phyloP scores from a whole-genome alignment of 2,888 invertebrate species.

The Drosophila paranaensis region DNA sequence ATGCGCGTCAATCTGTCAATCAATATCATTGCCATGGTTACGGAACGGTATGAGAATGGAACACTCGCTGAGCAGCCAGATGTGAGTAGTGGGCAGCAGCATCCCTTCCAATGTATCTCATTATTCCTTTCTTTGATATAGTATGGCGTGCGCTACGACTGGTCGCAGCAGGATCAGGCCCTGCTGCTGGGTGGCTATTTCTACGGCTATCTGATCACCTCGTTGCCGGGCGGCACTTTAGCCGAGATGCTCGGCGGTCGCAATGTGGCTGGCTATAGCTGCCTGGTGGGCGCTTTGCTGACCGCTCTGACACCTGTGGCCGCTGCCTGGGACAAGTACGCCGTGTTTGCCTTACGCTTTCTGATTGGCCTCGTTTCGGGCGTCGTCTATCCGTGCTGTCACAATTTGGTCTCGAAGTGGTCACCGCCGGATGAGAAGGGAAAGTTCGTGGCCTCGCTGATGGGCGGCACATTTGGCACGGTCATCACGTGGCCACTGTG shows the following conservation, averaged over 20 bases:
- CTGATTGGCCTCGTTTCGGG: conserved; percentile 88
- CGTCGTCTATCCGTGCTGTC: conserved; percentile 81
- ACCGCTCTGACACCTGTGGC: conserved; percentile 88
- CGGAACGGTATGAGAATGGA: conserved; percentile 82
- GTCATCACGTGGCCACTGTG: conserved; percentile 89
- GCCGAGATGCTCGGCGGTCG: conserved; percentile 88
- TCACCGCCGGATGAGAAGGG: conserved; percentile 91
- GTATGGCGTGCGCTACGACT: conserved; percentile 86
- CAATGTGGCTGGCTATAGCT: conserved; percentile 86
- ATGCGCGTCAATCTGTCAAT: conserved; percentile 91
- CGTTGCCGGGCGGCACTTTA: conserved; percentile 88
- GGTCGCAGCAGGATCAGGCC: conserved; percentile 88
- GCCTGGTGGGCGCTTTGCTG: conserved; percentile 85
- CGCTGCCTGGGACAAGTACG: conserved; percentile 86
- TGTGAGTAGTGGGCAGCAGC: conserved; percentile 68
- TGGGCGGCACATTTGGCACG: conserved; percentile 90
- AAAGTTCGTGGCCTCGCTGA: conserved; percentile 89
- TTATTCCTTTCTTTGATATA: conserved; percentile 57
- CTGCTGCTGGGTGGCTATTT: conserved; percentile 89
- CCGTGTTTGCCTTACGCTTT: conserved; percentile 87
- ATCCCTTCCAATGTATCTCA: neutral
- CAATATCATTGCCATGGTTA: conserved; percentile 90
- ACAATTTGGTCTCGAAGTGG: conserved; percentile 89
- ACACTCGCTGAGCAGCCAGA: conserved; percentile 78
- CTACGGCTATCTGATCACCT: conserved; percentile 89